These are phyloP conservation scores for Drosophila villosipedis DNA, from an alignment of 2,888 invertebrate genomes.

Conservation along the genomic window DNA sequence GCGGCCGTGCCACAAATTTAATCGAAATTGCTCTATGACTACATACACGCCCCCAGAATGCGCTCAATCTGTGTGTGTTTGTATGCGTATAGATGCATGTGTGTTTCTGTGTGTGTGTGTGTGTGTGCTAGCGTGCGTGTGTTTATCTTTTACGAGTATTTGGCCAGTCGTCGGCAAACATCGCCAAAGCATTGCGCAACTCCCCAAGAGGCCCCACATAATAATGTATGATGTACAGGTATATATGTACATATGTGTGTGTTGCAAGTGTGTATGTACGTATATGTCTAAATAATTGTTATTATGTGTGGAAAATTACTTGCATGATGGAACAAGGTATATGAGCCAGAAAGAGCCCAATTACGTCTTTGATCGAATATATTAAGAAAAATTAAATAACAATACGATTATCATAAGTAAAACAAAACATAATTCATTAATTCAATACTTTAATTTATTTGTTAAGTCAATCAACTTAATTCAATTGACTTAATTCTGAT, in stretches of 20 bases:
- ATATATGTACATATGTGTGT: not conserved
- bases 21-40: conserved; percentile 46
- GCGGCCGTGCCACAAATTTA: conserved; percentile 54
- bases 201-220: not conserved
- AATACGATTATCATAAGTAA: not conserved
- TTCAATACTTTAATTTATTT: not conserved
- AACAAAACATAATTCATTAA: not conserved
- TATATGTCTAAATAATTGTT: not conserved
- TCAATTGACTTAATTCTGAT: not conserved
- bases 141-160: conserved; percentile 10
- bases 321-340: not conserved
- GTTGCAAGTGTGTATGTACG: not conserved
- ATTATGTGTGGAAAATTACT: conserved; percentile 3
- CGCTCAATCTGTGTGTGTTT: not conserved
- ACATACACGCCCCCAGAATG: conserved; percentile 1
- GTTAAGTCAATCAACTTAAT: not conserved
- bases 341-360: not conserved
- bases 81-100: not conserved
- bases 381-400: not conserved
- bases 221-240: not conserved
- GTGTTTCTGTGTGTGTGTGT: not conserved
- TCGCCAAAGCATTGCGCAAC: conserved; percentile 6
- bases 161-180: conserved; percentile 30
- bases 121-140: not conserved
- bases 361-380: not conserved